A percentile compares a stretch with the other conserved stretches of the same genome.
Evolutionary conservation across 2,888 invertebrate species (phyloP).

Genomic region (Celastrina argiolus): DNA sequence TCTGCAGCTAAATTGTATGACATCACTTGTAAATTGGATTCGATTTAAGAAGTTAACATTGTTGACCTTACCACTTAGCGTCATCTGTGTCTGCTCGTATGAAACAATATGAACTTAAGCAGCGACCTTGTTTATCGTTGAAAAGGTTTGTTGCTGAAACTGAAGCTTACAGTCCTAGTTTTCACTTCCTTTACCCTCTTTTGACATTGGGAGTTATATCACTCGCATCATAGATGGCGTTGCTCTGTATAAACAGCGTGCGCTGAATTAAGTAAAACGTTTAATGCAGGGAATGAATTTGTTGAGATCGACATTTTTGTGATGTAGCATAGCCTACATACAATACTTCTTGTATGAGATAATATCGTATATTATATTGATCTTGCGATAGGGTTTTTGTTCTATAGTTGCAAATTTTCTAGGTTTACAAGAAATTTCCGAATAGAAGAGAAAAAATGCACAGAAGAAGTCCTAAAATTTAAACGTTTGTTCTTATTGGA

Average conservation of each 20-base stretch:
- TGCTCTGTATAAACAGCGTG: background rate
- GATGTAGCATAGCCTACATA: no score
- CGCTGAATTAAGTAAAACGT: background rate
- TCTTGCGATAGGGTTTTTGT: no score
- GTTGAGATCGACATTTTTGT: no score
- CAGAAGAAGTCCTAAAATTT: no score
- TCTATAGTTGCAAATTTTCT: no score
- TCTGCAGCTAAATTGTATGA: constrained; percentile 22
- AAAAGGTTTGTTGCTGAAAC: background rate
- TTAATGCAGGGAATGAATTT: background rate
- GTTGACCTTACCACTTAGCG: constrained; percentile 21
- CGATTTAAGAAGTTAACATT: constrained; percentile 16
- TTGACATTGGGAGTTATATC: background rate
- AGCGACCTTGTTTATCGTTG: background rate
- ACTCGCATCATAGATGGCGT: background rate
- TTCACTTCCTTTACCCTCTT: background rate
- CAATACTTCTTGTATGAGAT: no score
- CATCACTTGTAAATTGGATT: constrained; percentile 20
- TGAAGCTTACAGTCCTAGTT: background rate
- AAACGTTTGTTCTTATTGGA: no score
- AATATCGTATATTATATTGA: no score
- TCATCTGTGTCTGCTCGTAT: constrained; percentile 10
- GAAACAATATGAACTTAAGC: background rate
- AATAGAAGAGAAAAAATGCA: no score
- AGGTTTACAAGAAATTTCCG: no score